phyloP scores from a whole-genome alignment of 30 jellyfish, hydroid and myxozoan species.

The Pelagia noctiluca region DNA sequence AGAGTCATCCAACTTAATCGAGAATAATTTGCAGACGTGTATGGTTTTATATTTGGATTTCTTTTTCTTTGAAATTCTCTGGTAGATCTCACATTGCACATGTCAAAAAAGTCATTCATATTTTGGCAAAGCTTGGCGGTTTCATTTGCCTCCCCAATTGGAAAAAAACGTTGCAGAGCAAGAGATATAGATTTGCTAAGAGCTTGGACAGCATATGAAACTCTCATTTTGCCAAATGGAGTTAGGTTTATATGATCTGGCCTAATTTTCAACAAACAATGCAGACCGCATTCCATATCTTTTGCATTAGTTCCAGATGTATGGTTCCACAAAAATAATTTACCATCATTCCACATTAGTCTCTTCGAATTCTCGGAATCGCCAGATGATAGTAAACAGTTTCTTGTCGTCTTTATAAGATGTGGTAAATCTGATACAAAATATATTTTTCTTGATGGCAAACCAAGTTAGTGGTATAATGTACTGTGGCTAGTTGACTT shows the following conservation, averaged over 20 bases:
- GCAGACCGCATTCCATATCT: constrained; percentile 51
- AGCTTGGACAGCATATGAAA: constrained; percentile 49
- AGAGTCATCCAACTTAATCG: constrained; percentile 45
- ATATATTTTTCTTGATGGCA: constrained; percentile 36
- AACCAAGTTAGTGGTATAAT: not conserved
- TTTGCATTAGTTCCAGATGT: constrained; percentile 29
- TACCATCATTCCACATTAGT: constrained; percentile 59
- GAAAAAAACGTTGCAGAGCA: constrained; percentile 38
- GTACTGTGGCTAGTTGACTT: not conserved
- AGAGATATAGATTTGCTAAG: constrained; percentile 44
- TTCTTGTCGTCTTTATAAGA: constrained; percentile 54
- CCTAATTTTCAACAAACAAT: constrained; percentile 23
- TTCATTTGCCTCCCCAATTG: constrained; percentile 45
- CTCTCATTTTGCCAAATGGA: constrained; percentile 62
- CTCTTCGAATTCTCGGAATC: constrained; percentile 13
- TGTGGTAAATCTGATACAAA: constrained; percentile 68
- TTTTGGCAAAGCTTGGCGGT: constrained; percentile 51
- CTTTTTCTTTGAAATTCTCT: constrained; percentile 18
- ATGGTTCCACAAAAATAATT: constrained; percentile 57
- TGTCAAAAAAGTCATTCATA: constrained; percentile 57
- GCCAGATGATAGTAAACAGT: constrained; percentile 59
- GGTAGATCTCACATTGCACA: constrained; percentile 35
- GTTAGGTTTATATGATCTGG: constrained; percentile 20
- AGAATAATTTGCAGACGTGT: constrained; percentile 21
- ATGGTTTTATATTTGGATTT: constrained; percentile 36